A percentile compares a stretch with the other conserved stretches of the same genome.
Evolutionary conservation across 64 coral and sea anemone species (phyloP).

Genomic region (Trachythela sp.): DNA sequence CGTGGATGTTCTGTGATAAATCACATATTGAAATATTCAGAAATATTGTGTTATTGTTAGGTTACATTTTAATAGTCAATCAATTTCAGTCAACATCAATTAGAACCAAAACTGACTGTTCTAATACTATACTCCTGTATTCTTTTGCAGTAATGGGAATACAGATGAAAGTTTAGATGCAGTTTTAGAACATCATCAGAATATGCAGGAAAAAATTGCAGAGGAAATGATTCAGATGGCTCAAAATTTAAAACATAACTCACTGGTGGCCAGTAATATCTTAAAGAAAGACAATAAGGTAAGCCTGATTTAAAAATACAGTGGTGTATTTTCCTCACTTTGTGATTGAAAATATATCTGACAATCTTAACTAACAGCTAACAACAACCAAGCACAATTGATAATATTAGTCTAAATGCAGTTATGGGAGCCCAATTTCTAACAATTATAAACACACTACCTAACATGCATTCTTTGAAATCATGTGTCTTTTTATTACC

Average conservation of each 20-base stretch:
- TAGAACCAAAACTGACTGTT: neutral
- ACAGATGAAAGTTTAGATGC: slow-evolving; percentile 76
- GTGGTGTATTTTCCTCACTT: neutral
- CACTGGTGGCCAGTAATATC: slow-evolving; percentile 79
- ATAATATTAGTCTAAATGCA: too few relatives aligned
- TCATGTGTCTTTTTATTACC: too few relatives aligned
- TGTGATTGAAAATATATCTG: too few relatives aligned
- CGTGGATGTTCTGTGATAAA: neutral
- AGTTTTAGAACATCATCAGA: slow-evolving; percentile 91
- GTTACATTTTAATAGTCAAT: too few relatives aligned
- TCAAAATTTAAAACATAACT: slow-evolving; percentile 89
- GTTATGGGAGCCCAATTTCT: too few relatives aligned
- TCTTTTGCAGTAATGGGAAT: neutral
- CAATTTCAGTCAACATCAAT: too few relatives aligned
- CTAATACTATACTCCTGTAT: neutral
- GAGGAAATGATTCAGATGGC: slow-evolving; percentile 98
- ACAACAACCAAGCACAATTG: too few relatives aligned
- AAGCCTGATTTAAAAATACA: neutral
- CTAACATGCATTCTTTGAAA: too few relatives aligned
- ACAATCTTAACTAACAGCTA: too few relatives aligned
- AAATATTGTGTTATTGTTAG: too few relatives aligned
- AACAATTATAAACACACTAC: too few relatives aligned
- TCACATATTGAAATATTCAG: neutral
- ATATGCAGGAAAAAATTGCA: slow-evolving; percentile 98
- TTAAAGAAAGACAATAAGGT: slow-evolving; percentile 92